These are phyloP conservation scores for Goniozus legneri DNA, from an alignment of 1,140 invertebrate species.

Conservation along the genomic window DNA sequence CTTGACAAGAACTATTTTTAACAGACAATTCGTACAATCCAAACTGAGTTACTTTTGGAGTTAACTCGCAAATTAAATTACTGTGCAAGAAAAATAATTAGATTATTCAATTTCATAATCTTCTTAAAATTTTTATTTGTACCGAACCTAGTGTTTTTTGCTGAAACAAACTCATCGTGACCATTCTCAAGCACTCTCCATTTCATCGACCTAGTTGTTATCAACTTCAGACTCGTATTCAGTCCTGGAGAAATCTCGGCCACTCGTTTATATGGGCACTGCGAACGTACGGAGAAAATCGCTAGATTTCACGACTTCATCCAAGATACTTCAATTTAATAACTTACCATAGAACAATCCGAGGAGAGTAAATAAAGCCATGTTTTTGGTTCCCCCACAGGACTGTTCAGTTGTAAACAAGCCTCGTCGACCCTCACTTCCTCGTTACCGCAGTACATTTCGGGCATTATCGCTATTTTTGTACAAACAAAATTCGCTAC, in stretches of 20 bases:
- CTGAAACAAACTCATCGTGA: conserved; percentile 26
- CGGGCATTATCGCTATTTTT: conserved; percentile 1
- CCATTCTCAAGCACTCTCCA: conserved; percentile 43
- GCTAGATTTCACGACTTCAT: conserved; percentile 5
- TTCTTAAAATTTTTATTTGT: conserved; percentile 5
- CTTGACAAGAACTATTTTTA: conserved; percentile 54
- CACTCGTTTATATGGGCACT: conserved; percentile 54
- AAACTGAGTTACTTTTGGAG: conserved; percentile 64
- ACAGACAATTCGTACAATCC: conserved; percentile 68
- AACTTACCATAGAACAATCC: conserved; percentile 58
- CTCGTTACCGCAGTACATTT: conserved; percentile 26
- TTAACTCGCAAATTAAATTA: conserved; percentile 57
- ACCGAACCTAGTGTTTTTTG: conserved; percentile 28
- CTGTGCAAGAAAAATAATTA: conserved; percentile 31
- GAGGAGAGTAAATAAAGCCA: conserved; percentile 60
- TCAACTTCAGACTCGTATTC: conserved; percentile 38
- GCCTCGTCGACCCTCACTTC: conserved; percentile 58
- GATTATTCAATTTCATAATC: no score
- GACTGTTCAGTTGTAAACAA: conserved; percentile 49
- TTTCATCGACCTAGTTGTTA: conserved; percentile 35
- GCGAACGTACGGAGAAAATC: conserved; percentile 13
- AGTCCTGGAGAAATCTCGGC: conserved; percentile 22
- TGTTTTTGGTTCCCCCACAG: conserved; percentile 34
- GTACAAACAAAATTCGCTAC: neutral
- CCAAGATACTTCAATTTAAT: neutral